These are phyloP conservation scores for Pteria penguin DNA, from an alignment of 2,888 invertebrate genomes.

Conservation along the genomic window DNA sequence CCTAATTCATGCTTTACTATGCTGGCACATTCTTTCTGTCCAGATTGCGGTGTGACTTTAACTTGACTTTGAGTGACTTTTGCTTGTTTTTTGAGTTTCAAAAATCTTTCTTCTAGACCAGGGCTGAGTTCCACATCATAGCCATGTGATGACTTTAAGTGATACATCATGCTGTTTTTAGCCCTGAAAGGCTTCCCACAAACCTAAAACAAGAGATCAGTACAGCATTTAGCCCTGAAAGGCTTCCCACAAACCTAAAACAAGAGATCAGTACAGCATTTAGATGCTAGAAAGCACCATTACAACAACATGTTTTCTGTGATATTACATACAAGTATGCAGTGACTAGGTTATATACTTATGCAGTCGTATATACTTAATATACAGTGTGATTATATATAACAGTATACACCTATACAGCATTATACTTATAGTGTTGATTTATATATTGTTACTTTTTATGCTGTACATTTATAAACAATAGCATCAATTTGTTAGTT, in stretches of 20 bases:
- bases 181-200: constrained; percentile 76
- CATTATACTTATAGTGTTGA: no score
- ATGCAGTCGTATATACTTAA: no score
- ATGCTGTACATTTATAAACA: no score
- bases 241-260: constrained; percentile 73
- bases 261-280: constrained; percentile 64
- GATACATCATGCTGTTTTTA: constrained; percentile 76
- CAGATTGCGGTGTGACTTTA: not conserved
- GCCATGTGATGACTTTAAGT: constrained; percentile 74
- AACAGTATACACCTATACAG: no score
- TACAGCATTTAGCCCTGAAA: constrained; percentile 76
- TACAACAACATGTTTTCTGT: no score
- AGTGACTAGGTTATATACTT: no score
- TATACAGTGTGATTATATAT: no score
- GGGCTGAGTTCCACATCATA: constrained; percentile 74
- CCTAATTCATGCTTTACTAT: not conserved
- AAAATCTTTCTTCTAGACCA: constrained; percentile 72
- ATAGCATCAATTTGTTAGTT: no score
- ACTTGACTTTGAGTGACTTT: constrained; percentile 42
- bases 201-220: constrained; percentile 58
- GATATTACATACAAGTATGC: no score
- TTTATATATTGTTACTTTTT: no score
- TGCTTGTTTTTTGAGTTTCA: constrained; percentile 65
- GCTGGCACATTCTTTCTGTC: not conserved
- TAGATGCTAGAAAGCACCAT: no score